A percentile compares a stretch with the other conserved stretches of the same genome.
Evolutionary conservation across 1,140 invertebrate species (phyloP).

Genomic region (Panulirus ornatus): DNA sequence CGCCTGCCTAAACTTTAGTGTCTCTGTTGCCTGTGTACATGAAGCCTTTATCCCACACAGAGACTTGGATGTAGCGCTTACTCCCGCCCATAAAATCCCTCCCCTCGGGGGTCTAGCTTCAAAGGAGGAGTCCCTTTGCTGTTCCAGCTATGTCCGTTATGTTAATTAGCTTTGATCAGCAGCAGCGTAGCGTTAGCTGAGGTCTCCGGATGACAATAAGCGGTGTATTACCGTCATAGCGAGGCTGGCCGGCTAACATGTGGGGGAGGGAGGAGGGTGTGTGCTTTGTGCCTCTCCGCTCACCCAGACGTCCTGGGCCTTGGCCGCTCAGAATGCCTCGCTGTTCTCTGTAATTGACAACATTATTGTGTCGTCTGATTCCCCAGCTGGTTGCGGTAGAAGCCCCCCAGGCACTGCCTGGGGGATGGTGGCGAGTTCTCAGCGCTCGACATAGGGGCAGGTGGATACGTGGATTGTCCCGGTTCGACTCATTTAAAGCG

Average conservation of each 20-base stretch:
- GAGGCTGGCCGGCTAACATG: background rate
- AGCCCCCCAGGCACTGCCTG: too few species aligned
- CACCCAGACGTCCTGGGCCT: conserved; percentile 1
- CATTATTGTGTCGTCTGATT: background rate
- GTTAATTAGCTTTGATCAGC: conserved; percentile 57
- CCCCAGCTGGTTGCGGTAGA: background rate
- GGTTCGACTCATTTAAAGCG: too few species aligned
- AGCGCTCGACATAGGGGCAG: too few species aligned
- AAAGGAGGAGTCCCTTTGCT: conserved; percentile 46
- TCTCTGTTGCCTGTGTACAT: conserved; percentile 24
- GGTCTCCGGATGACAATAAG: too few species aligned
- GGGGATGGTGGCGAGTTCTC: too few species aligned
- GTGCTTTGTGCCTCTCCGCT: conserved; percentile 34
- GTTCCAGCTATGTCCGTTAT: conserved; percentile 44
- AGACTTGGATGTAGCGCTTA: background rate
- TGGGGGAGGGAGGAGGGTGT: background rate
- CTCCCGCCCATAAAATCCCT: conserved; percentile 10
- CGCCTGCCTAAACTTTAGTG: conserved; percentile 63
- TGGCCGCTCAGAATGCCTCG: background rate
- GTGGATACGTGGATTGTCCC: too few species aligned
- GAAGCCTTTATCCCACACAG: conserved; percentile 27
- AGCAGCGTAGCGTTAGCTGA: background rate
- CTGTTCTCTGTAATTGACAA: conserved; percentile 28
- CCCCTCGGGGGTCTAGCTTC: background rate
- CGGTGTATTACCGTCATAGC: background rate